Percentiles rank a stretch among this genome's conserved stretches.
Evolutionary conservation across 2,113 vertebrate species (phyloP).

Genomic region (Scalopus aquaticus): DNA sequence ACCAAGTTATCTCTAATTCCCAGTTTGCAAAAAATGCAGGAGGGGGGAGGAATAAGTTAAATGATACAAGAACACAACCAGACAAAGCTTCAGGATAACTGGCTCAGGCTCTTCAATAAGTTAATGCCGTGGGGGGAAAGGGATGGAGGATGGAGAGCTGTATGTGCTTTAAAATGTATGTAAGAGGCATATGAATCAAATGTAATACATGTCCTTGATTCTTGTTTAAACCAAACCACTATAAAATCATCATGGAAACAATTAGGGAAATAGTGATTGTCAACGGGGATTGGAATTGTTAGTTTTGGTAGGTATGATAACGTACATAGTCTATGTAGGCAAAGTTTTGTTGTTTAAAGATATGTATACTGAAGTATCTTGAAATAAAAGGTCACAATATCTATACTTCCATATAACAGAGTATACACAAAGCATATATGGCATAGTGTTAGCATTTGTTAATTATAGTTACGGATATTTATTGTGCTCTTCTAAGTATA

Average conservation of each 20-base stretch:
- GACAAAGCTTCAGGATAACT: not conserved
- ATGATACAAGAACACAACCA: not conserved
- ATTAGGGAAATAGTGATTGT: not conserved
- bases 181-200: not conserved
- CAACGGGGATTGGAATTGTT: not conserved
- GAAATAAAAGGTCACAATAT: not conserved
- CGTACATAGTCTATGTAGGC: not conserved
- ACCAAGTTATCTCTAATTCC: slow-evolving; percentile 13
- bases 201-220: not conserved
- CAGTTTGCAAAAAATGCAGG: not conserved
- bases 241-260: not conserved
- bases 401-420: slow-evolving; percentile 12
- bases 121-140: not conserved
- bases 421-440: not conserved
- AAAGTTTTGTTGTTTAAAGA: not conserved
- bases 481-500: not conserved
- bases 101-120: not conserved
- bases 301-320: not conserved
- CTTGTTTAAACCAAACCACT: slow-evolving; percentile 18
- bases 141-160: not conserved
- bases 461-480: not conserved
- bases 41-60: not conserved
- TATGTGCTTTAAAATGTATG: not conserved
- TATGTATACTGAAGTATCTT: not conserved
- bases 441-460: not conserved